A percentile compares a stretch with the other conserved stretches of the same genome.
Evolutionary conservation across 2,797 vertebrate species (phyloP).

Genomic region (Microctenopoma stevenorrisi): DNA sequence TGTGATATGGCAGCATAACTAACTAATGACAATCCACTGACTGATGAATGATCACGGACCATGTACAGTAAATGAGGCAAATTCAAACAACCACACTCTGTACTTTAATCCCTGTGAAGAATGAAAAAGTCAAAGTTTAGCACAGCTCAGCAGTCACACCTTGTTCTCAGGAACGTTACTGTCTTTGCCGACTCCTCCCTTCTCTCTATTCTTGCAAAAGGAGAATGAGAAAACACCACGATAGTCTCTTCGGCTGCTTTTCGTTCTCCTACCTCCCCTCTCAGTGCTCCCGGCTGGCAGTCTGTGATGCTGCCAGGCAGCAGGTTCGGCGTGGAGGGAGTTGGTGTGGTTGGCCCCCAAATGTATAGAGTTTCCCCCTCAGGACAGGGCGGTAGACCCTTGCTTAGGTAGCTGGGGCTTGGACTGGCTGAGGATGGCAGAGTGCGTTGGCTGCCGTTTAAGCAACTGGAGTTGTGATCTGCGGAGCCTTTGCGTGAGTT

Average conservation of each 20-base stretch:
- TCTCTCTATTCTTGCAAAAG: conserved; percentile 75
- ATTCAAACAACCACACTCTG: conserved; percentile 10
- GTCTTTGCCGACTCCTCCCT: conserved; percentile 49
- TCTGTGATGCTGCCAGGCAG: conserved; percentile 74
- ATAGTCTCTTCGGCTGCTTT: conserved; percentile 35
- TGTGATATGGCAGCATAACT: conserved; percentile 68
- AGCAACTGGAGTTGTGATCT: conserved; percentile 87
- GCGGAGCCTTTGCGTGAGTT: conserved; percentile 88
- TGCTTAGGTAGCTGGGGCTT: conserved; percentile 88
- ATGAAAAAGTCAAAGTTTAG: conserved; percentile 18
- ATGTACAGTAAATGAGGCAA: conserved; percentile 48
- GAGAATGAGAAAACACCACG: conserved; percentile 70
- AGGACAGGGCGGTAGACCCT: conserved; percentile 78
- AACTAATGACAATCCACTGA: conserved; percentile 51
- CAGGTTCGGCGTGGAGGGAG: conserved; percentile 73
- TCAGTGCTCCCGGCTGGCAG: conserved; percentile 47
- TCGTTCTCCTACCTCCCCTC: conserved; percentile 52
- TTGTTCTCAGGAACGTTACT: conserved; percentile 49
- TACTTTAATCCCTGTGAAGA: conserved; percentile 29
- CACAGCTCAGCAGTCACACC: conserved; percentile 57
- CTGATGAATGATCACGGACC: conserved; percentile 44
- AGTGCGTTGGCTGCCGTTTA: conserved; percentile 92
- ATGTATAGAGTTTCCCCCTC: conserved; percentile 83
- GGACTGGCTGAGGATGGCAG: conserved; percentile 89
- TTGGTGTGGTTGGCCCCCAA: conserved; percentile 79